These are phyloP conservation scores for Hephaestus fuliginosus DNA, from an alignment of 2,797 vertebrate genomes.

Conservation along the genomic window DNA sequence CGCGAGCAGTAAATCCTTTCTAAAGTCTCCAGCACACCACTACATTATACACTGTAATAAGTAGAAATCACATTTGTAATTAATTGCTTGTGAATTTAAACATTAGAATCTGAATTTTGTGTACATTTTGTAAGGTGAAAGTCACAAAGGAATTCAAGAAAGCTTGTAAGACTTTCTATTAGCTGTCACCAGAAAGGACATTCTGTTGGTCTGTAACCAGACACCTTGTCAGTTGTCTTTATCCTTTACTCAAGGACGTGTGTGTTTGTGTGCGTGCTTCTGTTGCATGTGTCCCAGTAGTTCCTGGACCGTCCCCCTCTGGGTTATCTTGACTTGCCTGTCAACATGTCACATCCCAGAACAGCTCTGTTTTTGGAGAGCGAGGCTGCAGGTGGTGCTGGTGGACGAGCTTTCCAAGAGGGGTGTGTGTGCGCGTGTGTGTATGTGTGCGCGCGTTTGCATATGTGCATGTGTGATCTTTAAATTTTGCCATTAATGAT, in stretches of 20 bases:
- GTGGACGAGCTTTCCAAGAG: conserved; percentile 18
- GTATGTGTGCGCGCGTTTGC: background rate
- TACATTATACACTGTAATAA: background rate
- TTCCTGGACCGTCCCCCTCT: conserved; percentile 1
- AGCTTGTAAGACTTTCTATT: conserved; percentile 11
- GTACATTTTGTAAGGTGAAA: background rate
- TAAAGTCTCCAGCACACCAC: background rate
- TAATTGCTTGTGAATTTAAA: conserved; percentile 27
- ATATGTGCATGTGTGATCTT: background rate
- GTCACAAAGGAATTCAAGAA: background rate
- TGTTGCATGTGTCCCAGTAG: conserved; percentile 2
- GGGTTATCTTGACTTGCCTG: conserved; percentile 41
- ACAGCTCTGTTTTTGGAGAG: conserved; percentile 23
- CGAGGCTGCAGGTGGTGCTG: conserved; percentile 11
- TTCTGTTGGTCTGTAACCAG: conserved; percentile 35
- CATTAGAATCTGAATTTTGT: background rate
- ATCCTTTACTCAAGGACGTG: conserved; percentile 52
- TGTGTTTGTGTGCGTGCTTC: background rate
- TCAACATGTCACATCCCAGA: conserved; percentile 55
- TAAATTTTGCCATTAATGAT: background rate
- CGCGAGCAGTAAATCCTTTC: background rate
- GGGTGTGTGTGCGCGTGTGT: background rate
- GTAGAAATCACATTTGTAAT: background rate
- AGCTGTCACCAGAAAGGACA: conserved; percentile 29
- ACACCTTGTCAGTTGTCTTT: conserved; percentile 50